phyloP scores from a whole-genome alignment of 2,888 invertebrate species.

The Pegoplata infirma region DNA sequence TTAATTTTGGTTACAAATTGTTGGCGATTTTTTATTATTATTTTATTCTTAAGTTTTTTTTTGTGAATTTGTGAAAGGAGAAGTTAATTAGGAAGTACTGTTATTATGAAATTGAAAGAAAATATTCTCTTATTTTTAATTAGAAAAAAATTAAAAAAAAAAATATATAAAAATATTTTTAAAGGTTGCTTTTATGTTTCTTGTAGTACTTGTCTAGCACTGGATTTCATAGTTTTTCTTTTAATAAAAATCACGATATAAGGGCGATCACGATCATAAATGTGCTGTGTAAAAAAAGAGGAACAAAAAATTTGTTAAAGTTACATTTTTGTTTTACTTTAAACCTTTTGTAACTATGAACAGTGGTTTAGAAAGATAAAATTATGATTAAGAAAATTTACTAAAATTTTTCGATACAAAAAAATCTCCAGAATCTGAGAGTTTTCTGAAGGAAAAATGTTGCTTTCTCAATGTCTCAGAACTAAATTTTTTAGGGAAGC shows the following conservation, averaged over 20 bases:
- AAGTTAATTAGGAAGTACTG: conserved; percentile 46
- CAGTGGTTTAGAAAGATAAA: conserved; percentile 31
- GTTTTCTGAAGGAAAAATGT: no score
- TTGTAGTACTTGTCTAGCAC: neutral
- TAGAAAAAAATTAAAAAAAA: conserved; percentile 43
- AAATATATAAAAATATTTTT: neutral
- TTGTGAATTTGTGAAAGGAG: neutral
- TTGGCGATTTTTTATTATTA: neutral
- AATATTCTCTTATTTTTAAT: conserved; percentile 40
- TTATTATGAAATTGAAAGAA: conserved; percentile 3
- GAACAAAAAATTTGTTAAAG: conserved; percentile 47
- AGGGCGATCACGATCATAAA: conserved; percentile 70
- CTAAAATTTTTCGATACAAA: no score
- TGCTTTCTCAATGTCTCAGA: no score
- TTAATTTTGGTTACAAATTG: conserved; percentile 7
- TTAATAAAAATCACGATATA: conserved; percentile 69
- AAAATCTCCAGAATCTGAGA: no score
- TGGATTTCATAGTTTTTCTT: conserved; percentile 60
- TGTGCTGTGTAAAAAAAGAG: conserved; percentile 35
- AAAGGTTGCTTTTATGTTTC: neutral
- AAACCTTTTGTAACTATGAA: neutral
- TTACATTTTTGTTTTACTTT: conserved; percentile 16
- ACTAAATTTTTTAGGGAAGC: no score
- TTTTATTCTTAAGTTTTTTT: neutral
- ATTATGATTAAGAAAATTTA: no score